Conservation (phyloP, 2,888 invertebrate genomes). For the Cerceris ruficornis region DNA sequence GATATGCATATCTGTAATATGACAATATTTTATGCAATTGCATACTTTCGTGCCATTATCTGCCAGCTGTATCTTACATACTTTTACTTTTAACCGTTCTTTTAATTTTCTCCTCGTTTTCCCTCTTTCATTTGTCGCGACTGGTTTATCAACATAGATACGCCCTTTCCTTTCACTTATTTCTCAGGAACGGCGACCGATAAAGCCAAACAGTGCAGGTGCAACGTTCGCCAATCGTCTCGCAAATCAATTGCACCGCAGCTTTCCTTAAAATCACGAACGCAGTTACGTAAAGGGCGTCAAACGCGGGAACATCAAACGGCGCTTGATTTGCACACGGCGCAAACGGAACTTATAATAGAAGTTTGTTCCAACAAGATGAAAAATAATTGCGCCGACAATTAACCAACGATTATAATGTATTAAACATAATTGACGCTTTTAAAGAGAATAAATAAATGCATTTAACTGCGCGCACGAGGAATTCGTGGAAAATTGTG, state of each 20-base stretch:
- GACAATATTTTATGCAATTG: too few relatives aligned
- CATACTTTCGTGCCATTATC: too few relatives aligned
- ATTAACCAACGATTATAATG: not conserved
- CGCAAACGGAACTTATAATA: not conserved
- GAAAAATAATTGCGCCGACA: not conserved
- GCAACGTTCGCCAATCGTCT: constrained; percentile 42
- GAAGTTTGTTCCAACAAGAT: not conserved
- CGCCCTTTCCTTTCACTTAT: constrained; percentile 46
- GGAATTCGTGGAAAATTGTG: not conserved
- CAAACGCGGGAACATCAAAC: constrained; percentile 19
- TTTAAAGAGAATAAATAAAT: not conserved
- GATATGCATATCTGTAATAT: too few relatives aligned
- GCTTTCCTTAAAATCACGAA: constrained; percentile 6
- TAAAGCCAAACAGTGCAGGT: constrained; percentile 38
- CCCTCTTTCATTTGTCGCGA: constrained; percentile 21
- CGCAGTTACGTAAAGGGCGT: constrained; percentile 27
- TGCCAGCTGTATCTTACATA: too few relatives aligned
- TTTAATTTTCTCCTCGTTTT: not conserved
- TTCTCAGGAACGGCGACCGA: constrained; percentile 39
- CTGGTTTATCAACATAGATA: constrained; percentile 1
- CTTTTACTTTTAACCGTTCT: not conserved
- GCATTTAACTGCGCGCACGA: not conserved
- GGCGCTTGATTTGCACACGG: not conserved
- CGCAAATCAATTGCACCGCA: constrained; percentile 16
- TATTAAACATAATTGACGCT: not conserved